These are phyloP conservation scores for Orthonyx spaldingii DNA, from an alignment of 2,113 vertebrate species.

Conservation along the genomic window DNA sequence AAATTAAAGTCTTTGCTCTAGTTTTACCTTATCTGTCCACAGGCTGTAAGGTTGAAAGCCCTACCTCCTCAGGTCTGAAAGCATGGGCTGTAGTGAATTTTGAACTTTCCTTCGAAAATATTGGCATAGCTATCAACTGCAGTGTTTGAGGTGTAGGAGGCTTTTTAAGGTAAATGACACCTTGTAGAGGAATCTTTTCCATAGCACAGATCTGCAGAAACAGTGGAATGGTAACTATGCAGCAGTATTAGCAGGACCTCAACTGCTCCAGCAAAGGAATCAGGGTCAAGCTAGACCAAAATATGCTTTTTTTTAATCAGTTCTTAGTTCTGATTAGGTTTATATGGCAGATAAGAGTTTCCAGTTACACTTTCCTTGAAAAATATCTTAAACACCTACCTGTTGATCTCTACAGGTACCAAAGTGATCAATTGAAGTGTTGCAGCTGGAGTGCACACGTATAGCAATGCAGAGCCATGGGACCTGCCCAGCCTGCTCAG, in stretches of 20 bases:
- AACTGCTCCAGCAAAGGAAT: neutral
- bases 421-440: neutral
- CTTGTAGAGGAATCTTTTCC: neutral
- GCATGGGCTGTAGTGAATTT: neutral
- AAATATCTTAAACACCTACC: neutral
- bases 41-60: neutral
- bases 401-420: neutral
- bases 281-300: neutral
- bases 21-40: neutral
- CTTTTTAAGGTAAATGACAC: neutral
- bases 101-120: neutral
- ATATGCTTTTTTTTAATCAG: rapidly evolving
- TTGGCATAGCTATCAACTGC: neutral
- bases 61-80: neutral
- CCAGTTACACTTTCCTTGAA: neutral
- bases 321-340: neutral
- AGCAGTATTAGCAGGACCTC: neutral
- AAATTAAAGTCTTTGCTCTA: neutral
- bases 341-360: neutral
- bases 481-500: neutral
- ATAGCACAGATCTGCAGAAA: neutral
- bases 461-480: neutral
- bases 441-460: neutral
- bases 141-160: neutral
- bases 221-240: neutral